Percentiles rank a stretch among this genome's conserved stretches.
These are phyloP conservation scores for Loripinus fragilis DNA, from an alignment of 2,888 invertebrate species.

Conservation along the genomic window DNA sequence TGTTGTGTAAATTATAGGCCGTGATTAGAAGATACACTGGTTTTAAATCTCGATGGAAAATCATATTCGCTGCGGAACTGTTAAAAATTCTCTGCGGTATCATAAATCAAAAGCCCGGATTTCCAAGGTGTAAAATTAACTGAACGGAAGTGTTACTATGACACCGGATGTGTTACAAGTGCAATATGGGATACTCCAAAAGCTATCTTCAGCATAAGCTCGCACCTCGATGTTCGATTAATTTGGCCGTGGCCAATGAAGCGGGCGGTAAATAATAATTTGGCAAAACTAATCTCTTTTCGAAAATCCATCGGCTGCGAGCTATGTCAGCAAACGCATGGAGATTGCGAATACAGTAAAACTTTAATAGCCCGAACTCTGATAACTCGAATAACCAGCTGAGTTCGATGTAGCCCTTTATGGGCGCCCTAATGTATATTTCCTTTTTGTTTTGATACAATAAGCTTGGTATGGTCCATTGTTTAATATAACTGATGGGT, in stretches of 20 bases:
- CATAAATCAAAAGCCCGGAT: constrained; percentile 21
- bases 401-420: no score
- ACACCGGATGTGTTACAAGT: not conserved
- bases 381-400: no score
- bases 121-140: constrained; percentile 8
- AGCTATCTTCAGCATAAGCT: constrained; percentile 1
- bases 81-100: constrained; percentile 17
- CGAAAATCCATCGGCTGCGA: not conserved
- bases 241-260: not conserved
- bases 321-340: no score
- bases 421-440: no score
- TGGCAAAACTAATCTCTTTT: constrained; percentile 14
- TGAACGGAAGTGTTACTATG: constrained; percentile 15
- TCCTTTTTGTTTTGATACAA: no score
- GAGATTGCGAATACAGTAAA: no score
- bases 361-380: no score
- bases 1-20: constrained; percentile 21
- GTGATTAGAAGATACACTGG: constrained; percentile 14
- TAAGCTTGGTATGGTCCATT: no score
- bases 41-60: constrained; percentile 20
- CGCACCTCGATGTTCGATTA: constrained; percentile 10
- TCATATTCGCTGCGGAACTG: constrained; percentile 17
- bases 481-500: no score
- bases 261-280: constrained; percentile 15
- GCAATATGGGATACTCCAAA: constrained; percentile 21